Evolutionary conservation across 2,113 vertebrate genomes (phyloP).

Genomic region (Ictalurus furcatus): DNA sequence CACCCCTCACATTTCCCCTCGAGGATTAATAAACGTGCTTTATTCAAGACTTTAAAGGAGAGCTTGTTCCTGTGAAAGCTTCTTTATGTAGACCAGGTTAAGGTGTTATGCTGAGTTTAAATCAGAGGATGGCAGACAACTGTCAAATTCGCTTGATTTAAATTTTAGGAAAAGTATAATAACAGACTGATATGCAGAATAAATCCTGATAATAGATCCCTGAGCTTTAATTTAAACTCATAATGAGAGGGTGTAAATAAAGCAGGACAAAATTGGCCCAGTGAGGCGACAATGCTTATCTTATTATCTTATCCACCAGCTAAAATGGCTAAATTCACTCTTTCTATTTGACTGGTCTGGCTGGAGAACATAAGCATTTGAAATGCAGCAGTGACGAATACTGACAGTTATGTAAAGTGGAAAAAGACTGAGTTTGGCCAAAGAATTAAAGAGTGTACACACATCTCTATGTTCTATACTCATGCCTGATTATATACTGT

Average conservation of each 20-base stretch:
- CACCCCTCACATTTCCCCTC: conserved; percentile 49
- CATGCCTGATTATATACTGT: neutral
- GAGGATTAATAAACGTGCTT: conserved; percentile 79
- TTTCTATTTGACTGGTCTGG: neutral
- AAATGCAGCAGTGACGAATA: neutral
- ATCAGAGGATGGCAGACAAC: conserved; percentile 48
- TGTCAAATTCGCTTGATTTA: conserved; percentile 59
- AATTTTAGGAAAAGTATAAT: conserved; percentile 68
- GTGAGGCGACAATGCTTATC: neutral
- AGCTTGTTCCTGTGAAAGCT: conserved; percentile 70
- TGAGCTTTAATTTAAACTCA: neutral
- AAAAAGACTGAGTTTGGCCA: neutral
- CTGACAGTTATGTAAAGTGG: neutral
- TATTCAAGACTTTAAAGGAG: conserved; percentile 74
- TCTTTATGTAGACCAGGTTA: conserved; percentile 63
- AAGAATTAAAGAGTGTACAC: neutral
- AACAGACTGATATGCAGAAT: conserved; percentile 62
- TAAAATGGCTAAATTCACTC: neutral
- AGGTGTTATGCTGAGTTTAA: conserved; percentile 59
- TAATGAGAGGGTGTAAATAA: neutral
- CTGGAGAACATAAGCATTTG: neutral
- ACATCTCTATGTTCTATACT: neutral
- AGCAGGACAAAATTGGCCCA: neutral
- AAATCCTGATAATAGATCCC: conserved; percentile 21
- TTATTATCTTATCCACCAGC: neutral